phyloP scores from a whole-genome alignment of 1,140 invertebrate species.

The Manduca sexta region DNA sequence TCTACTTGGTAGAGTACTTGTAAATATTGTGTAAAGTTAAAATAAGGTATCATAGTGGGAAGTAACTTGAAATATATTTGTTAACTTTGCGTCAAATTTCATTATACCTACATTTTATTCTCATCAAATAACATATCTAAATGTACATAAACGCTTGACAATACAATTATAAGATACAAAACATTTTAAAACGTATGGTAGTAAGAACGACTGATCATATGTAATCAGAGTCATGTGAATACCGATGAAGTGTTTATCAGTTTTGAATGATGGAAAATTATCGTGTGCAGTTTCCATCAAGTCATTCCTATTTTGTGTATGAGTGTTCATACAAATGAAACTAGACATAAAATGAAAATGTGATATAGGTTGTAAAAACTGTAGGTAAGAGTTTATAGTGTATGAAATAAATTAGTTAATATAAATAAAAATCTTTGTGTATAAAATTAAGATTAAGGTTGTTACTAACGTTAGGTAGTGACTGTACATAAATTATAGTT shows the following conservation, averaged over 20 bases:
- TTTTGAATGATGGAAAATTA: neutral
- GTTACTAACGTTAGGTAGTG: slow-evolving; percentile 27
- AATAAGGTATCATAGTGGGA: slow-evolving; percentile 11
- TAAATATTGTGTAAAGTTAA: slow-evolving; percentile 20
- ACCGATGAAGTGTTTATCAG: too few relatives aligned
- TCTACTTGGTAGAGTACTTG: slow-evolving; percentile 21
- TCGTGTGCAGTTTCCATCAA: slow-evolving; percentile 4
- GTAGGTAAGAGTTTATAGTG: slow-evolving; percentile 52
- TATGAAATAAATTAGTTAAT: slow-evolving; percentile 41
- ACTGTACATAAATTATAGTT: slow-evolving; percentile 63
- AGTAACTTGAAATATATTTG: slow-evolving; percentile 3
- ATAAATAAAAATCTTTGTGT: slow-evolving; percentile 37
- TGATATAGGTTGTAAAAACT: slow-evolving; percentile 70
- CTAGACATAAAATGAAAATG: slow-evolving; percentile 66
- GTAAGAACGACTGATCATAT: too few relatives aligned
- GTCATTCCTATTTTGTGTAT: slow-evolving; percentile 5
- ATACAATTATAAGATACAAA: slow-evolving; percentile 63
- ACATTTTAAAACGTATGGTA: slow-evolving; percentile 21
- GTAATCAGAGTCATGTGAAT: too few relatives aligned
- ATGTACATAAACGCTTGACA: slow-evolving; percentile 70
- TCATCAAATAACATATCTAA: slow-evolving; percentile 69
- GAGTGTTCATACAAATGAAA: slow-evolving; percentile 2
- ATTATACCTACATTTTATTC: slow-evolving; percentile 18
- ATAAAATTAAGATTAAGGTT: slow-evolving; percentile 29
- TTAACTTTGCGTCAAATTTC: slow-evolving; percentile 14